Evolutionary conservation across 1,140 invertebrate genomes (phyloP).

Genomic region (Papilio aristodemus): DNA sequence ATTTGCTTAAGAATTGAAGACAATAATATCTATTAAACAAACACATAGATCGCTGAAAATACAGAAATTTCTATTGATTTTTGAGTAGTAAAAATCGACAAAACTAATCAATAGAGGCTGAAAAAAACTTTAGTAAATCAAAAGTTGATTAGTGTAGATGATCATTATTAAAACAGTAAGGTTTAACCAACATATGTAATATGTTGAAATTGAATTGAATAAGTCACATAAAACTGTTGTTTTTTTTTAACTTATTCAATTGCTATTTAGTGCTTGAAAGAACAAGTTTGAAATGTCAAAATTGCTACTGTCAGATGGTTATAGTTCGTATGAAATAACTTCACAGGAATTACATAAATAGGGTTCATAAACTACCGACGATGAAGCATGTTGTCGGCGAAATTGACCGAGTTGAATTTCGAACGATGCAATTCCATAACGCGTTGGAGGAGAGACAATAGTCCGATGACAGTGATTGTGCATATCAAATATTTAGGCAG

Average conservation of each 20-base stretch:
- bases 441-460: not conserved
- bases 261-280: no score
- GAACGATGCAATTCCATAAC: constrained; percentile 5
- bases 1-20: constrained; percentile 52
- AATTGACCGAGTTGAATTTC: constrained; percentile 25
- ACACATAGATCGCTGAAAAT: no score
- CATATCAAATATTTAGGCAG: constrained; percentile 2
- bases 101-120: no score
- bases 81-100: no score
- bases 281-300: not conserved
- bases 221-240: no score
- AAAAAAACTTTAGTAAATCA: no score
- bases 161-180: no score
- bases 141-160: no score
- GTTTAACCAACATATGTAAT: no score
- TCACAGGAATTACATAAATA: constrained; percentile 1
- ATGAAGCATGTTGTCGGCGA: not conserved
- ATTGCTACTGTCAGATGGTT: no score
- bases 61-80: no score
- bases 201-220: not conserved
- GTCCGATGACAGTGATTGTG: constrained; percentile 16
- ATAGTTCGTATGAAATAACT: not conserved
- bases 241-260: no score
- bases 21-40: constrained; percentile 11
- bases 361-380: not conserved